Percentiles rank a stretch among this genome's conserved stretches.
phyloP scores from a whole-genome alignment of 1,140 invertebrate genomes.

The Laupala kohalensis region DNA sequence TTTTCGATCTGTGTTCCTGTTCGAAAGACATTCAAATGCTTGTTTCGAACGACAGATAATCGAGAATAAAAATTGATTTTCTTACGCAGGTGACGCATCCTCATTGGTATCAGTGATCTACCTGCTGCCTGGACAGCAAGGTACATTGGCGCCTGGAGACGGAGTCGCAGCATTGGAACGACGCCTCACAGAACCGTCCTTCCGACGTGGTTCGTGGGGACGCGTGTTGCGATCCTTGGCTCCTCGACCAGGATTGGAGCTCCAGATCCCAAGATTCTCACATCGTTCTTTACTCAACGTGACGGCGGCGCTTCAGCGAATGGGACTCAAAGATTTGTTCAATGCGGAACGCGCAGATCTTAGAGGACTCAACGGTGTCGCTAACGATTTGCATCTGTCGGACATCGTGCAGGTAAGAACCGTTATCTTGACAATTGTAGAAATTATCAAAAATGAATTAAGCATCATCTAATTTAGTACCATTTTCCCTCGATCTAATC shows the following conservation, averaged over 20 bases:
- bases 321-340: conserved; percentile 69
- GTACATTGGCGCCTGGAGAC: conserved; percentile 53
- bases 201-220: conserved; percentile 55
- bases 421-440: too few species aligned
- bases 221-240: conserved; percentile 55
- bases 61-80: too few species aligned
- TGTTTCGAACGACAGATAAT: too few species aligned
- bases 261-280: conserved; percentile 69
- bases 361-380: conserved; percentile 59
- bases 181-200: conserved; percentile 46
- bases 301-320: conserved; percentile 54
- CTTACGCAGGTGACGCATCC: neutral
- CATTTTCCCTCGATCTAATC: too few species aligned
- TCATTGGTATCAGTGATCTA: conserved; percentile 62
- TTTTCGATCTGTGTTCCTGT: too few species aligned
- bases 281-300: conserved; percentile 68
- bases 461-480: too few species aligned
- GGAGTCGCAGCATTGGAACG: conserved; percentile 57
- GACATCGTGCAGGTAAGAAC: conserved; percentile 65
- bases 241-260: conserved; percentile 55
- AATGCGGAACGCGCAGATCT: conserved; percentile 56
- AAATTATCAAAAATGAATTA: too few species aligned
- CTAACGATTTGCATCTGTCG: conserved; percentile 58
- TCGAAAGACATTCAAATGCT: too few species aligned
- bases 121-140: conserved; percentile 64